phyloP scores from a whole-genome alignment of 2,888 invertebrate species.

The Tachystola acroxantha region DNA sequence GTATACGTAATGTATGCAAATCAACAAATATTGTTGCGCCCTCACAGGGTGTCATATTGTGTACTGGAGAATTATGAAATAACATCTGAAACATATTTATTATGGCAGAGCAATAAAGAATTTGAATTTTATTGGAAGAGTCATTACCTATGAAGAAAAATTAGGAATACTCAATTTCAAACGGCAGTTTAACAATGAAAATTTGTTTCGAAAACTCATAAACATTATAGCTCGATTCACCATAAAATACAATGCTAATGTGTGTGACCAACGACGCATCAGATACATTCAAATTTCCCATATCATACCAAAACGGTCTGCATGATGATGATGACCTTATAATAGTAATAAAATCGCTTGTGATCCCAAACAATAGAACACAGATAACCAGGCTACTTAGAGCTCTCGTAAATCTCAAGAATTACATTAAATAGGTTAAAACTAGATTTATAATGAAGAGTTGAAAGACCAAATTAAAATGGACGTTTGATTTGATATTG shows the following conservation, averaged over 20 bases:
- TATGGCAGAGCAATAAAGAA: too few relatives aligned
- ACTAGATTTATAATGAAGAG: not conserved
- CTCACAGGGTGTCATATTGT: too few relatives aligned
- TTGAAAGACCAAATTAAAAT: not conserved
- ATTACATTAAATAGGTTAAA: not conserved
- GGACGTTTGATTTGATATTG: not conserved
- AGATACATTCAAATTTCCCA: conserved; percentile 17
- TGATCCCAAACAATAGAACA: conserved; percentile 27
- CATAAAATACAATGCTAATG: conserved; percentile 2
- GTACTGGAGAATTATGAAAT: too few relatives aligned
- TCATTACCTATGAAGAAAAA: too few relatives aligned
- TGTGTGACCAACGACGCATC: conserved; percentile 18
- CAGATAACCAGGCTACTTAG: conserved; percentile 3
- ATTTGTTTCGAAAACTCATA: too few relatives aligned
- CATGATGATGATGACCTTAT: conserved; percentile 34
- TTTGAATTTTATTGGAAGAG: too few relatives aligned
- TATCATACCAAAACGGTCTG: conserved; percentile 22
- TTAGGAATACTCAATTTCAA: too few relatives aligned
- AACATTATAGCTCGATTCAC: too few relatives aligned
- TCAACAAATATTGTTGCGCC: too few relatives aligned
- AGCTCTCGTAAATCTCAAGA: not conserved
- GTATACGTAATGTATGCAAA: too few relatives aligned
- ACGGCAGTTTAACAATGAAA: too few relatives aligned
- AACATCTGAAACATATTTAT: too few relatives aligned
- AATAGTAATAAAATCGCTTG: conserved; percentile 34